phyloP scores from a whole-genome alignment of 64 coral and sea anemone species.

The Dendronephthya gigantea region DNA sequence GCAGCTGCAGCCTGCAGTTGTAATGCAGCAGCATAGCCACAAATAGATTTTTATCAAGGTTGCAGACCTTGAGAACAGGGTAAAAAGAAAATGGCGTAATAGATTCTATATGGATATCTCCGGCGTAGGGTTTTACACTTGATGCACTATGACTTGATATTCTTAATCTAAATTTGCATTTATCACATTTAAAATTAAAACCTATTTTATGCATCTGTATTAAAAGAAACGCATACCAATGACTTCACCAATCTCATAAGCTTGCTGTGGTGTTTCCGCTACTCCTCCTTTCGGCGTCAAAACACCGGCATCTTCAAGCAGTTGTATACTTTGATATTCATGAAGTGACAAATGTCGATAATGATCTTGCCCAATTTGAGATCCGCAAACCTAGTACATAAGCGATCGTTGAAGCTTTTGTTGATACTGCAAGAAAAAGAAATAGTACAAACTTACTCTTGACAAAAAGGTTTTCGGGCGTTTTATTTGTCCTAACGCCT shows the following conservation, averaged over 20 bases:
- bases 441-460: background rate
- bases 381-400: background rate
- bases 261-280: constrained; percentile 69
- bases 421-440: background rate
- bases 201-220: background rate
- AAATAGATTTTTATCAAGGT: too few species aligned
- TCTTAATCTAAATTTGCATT: background rate
- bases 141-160: too few species aligned
- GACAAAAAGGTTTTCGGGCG: background rate
- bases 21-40: too few species aligned
- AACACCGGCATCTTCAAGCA: constrained; percentile 89
- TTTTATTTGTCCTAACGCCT: background rate
- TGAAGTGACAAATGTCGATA: constrained; percentile 65
- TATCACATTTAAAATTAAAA: background rate
- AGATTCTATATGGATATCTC: too few species aligned
- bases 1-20: too few species aligned
- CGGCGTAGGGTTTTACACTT: too few species aligned
- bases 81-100: too few species aligned
- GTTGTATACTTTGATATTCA: constrained; percentile 89
- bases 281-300: constrained; percentile 82
- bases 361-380: constrained; percentile 43
- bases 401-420: background rate
- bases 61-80: too few species aligned
- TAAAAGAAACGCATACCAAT: constrained; percentile 42
- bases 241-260: constrained; percentile 81